Base-by-base conservation (phyloP, 2,113 vertebrate genomes). In the Mus spicilegus region DNA sequence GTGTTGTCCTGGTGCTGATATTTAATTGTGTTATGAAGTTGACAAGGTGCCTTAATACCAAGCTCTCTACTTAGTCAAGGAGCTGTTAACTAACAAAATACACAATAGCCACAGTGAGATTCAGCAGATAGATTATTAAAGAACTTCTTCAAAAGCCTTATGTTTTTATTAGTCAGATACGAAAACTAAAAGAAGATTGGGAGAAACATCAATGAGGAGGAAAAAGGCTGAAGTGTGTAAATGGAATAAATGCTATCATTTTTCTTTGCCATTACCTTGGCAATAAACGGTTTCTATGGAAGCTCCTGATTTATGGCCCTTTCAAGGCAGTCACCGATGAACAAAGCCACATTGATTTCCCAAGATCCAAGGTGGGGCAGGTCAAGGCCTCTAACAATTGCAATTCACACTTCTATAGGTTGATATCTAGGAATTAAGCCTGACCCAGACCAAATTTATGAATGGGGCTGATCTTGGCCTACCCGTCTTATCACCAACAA, bases 271-370 rank as follows among this genome's bases (percentile, higher is more conserved):
- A 91, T 95, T 96, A 96, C 94, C 95, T 97, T 97, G 97, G 96
- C 96, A 96, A 97, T 95, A 96, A 97, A 96, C 94, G 49, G 86
- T 93, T 93, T 8, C 24, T 84, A 51, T 94, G 94, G 92, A 96
- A 96, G 95, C 89, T 96, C 78, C 96, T 97, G 97, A 97, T 97
- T 98, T 97, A 98, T 97, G 91, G 89, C 69, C 92, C 92, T 95
- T 94, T 95, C 95, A 93, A 85, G 24, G 92, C 90, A 97, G 92
- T 77, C 89, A 87, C 90, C 80, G 69, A 96, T 95, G 90, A 97
- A 97, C 97, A 98, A 97, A 98, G 95, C 95, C 89, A 89, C 97
- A 96, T 89, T 97, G 95, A 98, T 98, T 97, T 97, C 94, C 86
- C 89, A 85, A 88, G 90, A 97, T 42, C 69, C 69, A 82, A 93